These are phyloP conservation scores for Argyresthia albistria DNA, from an alignment of 2,888 invertebrate genomes.

Conservation along the genomic window DNA sequence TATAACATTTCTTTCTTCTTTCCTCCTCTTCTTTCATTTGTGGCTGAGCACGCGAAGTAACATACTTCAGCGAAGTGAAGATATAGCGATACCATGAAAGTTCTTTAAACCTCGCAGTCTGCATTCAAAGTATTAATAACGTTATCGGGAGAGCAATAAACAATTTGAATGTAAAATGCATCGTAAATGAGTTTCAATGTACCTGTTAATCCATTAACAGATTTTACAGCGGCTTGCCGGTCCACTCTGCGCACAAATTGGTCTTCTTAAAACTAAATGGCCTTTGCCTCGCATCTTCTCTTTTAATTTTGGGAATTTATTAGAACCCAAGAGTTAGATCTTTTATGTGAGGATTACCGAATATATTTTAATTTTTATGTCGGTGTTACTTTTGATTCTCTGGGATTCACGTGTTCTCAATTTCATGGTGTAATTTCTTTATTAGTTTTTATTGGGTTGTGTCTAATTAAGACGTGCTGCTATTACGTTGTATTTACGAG, in stretches of 20 bases:
- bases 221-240: conserved; percentile 32
- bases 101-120: not conserved
- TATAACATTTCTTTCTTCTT: no score
- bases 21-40: no score
- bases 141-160: conserved; percentile 23
- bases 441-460: not conserved
- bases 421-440: not conserved
- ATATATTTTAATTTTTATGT: conserved; percentile 23
- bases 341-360: conserved; percentile 29
- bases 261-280: conserved; percentile 33
- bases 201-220: conserved; percentile 51
- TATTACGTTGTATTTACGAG: no score
- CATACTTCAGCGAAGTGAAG: no score
- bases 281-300: not conserved
- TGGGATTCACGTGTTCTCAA: conserved; percentile 3
- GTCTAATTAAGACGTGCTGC: not conserved
- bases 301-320: conserved; percentile 12
- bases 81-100: no score
- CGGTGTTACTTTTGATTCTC: conserved; percentile 11
- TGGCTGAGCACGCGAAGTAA: no score
- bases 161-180: not conserved
- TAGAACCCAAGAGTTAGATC: not conserved
- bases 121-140: conserved; percentile 21
- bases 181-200: conserved; percentile 42
- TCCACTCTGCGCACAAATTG: conserved; percentile 37